These are phyloP conservation scores for Axis porcinus DNA, from an alignment of 2,113 vertebrate genomes.

Conservation along the genomic window DNA sequence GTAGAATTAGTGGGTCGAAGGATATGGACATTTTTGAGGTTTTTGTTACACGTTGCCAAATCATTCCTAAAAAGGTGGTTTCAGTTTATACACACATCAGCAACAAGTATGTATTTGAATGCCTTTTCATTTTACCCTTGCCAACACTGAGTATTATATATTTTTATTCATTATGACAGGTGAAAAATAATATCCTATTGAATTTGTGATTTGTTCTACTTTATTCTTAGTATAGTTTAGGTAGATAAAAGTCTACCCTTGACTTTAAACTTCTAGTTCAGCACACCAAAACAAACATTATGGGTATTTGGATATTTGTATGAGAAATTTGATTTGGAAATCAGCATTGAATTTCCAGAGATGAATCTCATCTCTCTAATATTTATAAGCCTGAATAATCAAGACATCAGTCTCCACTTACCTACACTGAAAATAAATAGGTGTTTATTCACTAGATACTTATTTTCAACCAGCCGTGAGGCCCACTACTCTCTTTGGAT, in stretches of 20 bases:
- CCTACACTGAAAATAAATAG: slow-evolving; percentile 15
- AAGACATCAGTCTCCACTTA: neutral
- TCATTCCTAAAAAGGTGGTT: neutral
- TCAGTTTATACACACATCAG: neutral
- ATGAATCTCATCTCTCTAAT: slow-evolving; percentile 5
- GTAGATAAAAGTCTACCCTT: slow-evolving; percentile 11
- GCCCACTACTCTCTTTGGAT: neutral
- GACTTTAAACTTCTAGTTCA: neutral
- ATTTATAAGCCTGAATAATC: neutral
- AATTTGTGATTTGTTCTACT: neutral
- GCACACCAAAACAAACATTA: slow-evolving; percentile 14
- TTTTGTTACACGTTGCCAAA: neutral
- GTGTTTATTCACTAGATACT: neutral
- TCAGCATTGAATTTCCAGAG: neutral
- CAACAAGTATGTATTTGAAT: neutral
- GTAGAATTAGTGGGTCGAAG: slow-evolving; percentile 11
- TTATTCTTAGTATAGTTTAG: neutral
- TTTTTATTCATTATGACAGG: neutral
- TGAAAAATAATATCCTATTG: slow-evolving; percentile 15
- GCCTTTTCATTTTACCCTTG: neutral
- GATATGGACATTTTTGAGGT: neutral
- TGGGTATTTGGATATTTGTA: neutral
- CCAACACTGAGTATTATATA: neutral
- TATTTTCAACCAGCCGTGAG: neutral
- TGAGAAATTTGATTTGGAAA: slow-evolving; percentile 5